phyloP scores from a whole-genome alignment of 1,140 invertebrate genomes.

The Bombyx mandarina region DNA sequence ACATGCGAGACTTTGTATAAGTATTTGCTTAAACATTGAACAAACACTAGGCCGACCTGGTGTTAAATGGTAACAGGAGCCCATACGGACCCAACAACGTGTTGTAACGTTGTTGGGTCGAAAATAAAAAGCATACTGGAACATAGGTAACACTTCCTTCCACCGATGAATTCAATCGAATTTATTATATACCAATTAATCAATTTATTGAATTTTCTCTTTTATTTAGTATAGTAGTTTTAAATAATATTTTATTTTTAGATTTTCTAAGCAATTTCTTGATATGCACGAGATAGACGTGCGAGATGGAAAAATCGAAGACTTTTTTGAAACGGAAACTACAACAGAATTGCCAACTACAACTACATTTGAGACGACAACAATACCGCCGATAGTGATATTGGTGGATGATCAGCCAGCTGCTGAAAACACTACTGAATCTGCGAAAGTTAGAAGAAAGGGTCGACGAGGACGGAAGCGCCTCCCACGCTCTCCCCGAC shows the following conservation, averaged over 20 bases:
- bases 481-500: slow-evolving; percentile 46
- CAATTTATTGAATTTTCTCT: no score
- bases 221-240: no score
- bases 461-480: slow-evolving; percentile 48
- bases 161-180: no score
- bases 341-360: slow-evolving; percentile 32
- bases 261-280: slow-evolving; percentile 85
- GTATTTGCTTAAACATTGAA: no score
- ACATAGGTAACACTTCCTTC: no score
- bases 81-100: no score
- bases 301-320: slow-evolving; percentile 81
- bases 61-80: no score
- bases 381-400: slow-evolving; percentile 47
- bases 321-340: slow-evolving; percentile 39
- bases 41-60: no score
- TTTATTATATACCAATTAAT: no score
- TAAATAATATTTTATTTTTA: slow-evolving; percentile 15
- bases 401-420: slow-evolving; percentile 60
- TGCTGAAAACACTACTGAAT: slow-evolving; percentile 46
- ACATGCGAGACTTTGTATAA: no score
- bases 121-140: no score
- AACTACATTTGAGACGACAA: slow-evolving; percentile 30
- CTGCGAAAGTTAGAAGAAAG: slow-evolving; percentile 50
- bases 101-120: no score
- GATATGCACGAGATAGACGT: slow-evolving; percentile 86